These are phyloP conservation scores for Caprella mutica DNA, from an alignment of 2,888 invertebrate species.

Conservation along the genomic window DNA sequence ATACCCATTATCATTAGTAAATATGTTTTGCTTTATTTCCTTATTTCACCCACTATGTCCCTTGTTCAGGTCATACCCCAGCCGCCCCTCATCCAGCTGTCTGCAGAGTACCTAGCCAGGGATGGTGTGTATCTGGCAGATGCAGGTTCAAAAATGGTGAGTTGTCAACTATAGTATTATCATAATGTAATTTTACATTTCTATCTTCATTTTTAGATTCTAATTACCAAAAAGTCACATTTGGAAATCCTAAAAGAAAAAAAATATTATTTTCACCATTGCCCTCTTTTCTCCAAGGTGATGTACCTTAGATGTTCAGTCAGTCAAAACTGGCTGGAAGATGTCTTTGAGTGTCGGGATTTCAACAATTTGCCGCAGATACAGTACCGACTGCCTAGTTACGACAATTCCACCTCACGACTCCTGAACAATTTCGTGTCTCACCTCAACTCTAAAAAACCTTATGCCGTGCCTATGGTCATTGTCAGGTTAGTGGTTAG, in stretches of 20 bases:
- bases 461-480: constrained; percentile 63
- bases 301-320: constrained; percentile 25
- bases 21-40: too few relatives aligned
- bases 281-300: constrained; percentile 17
- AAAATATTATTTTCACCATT: background rate
- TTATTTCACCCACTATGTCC: too few relatives aligned
- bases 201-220: background rate
- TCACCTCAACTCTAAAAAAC: constrained; percentile 71
- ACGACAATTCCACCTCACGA: constrained; percentile 62
- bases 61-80: constrained; percentile 39
- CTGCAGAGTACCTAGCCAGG: constrained; percentile 58
- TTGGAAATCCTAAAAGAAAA: background rate
- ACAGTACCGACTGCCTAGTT: constrained; percentile 47
- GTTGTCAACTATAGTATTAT: background rate
- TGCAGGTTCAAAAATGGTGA: constrained; percentile 51
- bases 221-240: too few relatives aligned
- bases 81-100: constrained; percentile 71
- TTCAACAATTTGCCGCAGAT: constrained; percentile 53
- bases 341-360: constrained; percentile 62
- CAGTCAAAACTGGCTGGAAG: constrained; percentile 42
- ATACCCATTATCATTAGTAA: too few relatives aligned
- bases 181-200: background rate
- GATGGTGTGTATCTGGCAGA: constrained; percentile 86
- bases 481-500: constrained; percentile 57
- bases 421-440: constrained; percentile 66